phyloP scores from a whole-genome alignment of 2,113 vertebrate genomes.

The Vulpes ferrilata region DNA sequence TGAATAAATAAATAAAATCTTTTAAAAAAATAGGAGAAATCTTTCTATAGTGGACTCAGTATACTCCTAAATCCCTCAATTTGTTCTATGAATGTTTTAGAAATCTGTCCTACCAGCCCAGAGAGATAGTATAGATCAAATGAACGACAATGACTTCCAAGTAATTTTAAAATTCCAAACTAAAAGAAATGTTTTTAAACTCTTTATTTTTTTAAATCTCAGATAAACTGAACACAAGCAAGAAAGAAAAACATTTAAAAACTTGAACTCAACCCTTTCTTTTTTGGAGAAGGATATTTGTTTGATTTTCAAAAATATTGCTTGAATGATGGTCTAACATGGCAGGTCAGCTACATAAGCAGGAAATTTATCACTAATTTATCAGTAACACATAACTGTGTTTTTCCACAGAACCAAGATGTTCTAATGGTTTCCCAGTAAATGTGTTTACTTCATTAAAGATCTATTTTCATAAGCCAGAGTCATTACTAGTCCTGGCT shows the following conservation, averaged over 20 bases:
- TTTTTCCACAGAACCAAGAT: slow-evolving; percentile 75
- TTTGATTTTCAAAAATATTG: slow-evolving; percentile 34
- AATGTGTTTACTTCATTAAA: slow-evolving; percentile 68
- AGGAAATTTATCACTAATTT: slow-evolving; percentile 54
- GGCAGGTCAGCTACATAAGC: slow-evolving; percentile 48
- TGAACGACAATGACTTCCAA: background rate
- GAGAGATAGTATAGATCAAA: slow-evolving; percentile 1
- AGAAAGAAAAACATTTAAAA: background rate
- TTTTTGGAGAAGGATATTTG: slow-evolving; percentile 13
- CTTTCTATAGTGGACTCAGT: background rate
- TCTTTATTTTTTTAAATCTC: background rate
- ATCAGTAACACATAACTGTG: slow-evolving; percentile 55
- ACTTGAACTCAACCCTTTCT: background rate
- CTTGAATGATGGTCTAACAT: background rate
- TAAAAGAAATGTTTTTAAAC: background rate
- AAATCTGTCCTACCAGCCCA: background rate
- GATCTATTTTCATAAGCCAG: slow-evolving; percentile 67
- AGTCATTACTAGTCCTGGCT: slow-evolving; percentile 71
- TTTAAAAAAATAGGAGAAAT: background rate
- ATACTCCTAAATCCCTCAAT: background rate
- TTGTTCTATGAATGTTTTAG: background rate
- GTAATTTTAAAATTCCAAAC: background rate
- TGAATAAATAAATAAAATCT: too few relatives aligned
- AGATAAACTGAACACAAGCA: slow-evolving; percentile 27
- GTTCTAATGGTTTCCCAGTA: slow-evolving; percentile 68